Base-by-base conservation (phyloP, 2,888 invertebrate species). In the Eristalinus sepulchralis region DNA sequence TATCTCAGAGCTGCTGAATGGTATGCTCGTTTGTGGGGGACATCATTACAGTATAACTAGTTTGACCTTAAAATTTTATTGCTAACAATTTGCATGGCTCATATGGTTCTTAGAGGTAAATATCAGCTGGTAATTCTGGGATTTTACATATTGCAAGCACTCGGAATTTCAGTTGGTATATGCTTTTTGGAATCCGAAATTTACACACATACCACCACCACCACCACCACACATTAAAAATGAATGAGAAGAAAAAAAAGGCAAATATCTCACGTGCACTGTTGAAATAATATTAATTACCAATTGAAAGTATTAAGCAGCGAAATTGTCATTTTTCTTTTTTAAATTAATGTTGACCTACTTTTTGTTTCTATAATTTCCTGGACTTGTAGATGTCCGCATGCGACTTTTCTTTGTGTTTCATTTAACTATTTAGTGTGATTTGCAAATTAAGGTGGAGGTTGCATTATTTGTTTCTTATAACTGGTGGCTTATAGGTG, bases 91-190 rank as follows among this genome's bases (percentile, higher is more conserved):
- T 86, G 86, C 83, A 88, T 83, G 64, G 78, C 75, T 88, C 88
- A 86, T 88, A 89, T 90, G 90, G 92, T 92, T 92, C 92, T 91
- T 89, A 93, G 92, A 92, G 92, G 94, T 95, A 97, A 98, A 98
- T 98, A 98, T 98, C 98, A 98, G 97, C 97, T 97, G 97, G 98
- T 98, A 98, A 98, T 98, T 97, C 97, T 97, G 97, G 97, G 96
- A 94, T 94, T 91, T 91, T 93, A 86, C 89, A 83, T 88, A 91
- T 92, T 92, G 89, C 89, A 90, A 90, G 89, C 91, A 93, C 96
- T 96, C 97, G 97, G 97, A 95, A 95, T 97, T 95, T 95, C 95
- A 94, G 95, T 95, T 97, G 97, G 95, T 97, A 97, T 97, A 92
- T 93, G 94, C 91, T 92, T 92, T 93, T 92, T 90, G 88, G 91